These are phyloP conservation scores for Lagodon rhomboides DNA, from an alignment of 2,797 vertebrate genomes.

Conservation along the genomic window DNA sequence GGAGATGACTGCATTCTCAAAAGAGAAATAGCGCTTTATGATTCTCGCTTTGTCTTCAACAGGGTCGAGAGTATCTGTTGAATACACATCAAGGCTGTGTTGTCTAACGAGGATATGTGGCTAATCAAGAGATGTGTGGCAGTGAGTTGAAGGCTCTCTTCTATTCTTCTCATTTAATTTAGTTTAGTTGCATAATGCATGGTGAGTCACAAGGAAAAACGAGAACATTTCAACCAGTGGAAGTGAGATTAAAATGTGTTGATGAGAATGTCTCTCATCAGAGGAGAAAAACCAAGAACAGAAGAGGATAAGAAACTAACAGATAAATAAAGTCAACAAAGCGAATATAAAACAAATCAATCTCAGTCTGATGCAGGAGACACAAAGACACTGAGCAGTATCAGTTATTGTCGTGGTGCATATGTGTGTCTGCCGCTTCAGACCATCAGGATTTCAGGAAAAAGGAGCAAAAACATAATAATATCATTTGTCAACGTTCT, in stretches of 20 bases:
- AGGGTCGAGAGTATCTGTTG: conserved; percentile 3
- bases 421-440: background rate
- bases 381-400: background rate
- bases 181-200: conserved; percentile 9
- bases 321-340: background rate
- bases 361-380: background rate
- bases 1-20: conserved; percentile 15
- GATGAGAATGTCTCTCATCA: background rate
- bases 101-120: conserved; percentile 27
- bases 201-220: background rate
- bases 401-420: no score
- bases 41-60: conserved; percentile 13
- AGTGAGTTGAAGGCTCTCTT: conserved; percentile 5
- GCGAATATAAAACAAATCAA: background rate
- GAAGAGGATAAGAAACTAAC: background rate
- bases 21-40: conserved; percentile 17
- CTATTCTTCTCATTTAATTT: conserved; percentile 19
- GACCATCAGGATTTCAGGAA: background rate
- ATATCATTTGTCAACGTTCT: background rate
- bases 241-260: conserved; percentile 26
- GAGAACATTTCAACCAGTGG: conserved; percentile 1
- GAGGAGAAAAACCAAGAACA: conserved; percentile 1
- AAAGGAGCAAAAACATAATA: background rate
- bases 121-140: conserved; percentile 19
- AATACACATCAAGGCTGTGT: conserved; percentile 12